Conservation (phyloP, 2,797 vertebrate species). For the Yasuhikotakia modesta region DNA sequence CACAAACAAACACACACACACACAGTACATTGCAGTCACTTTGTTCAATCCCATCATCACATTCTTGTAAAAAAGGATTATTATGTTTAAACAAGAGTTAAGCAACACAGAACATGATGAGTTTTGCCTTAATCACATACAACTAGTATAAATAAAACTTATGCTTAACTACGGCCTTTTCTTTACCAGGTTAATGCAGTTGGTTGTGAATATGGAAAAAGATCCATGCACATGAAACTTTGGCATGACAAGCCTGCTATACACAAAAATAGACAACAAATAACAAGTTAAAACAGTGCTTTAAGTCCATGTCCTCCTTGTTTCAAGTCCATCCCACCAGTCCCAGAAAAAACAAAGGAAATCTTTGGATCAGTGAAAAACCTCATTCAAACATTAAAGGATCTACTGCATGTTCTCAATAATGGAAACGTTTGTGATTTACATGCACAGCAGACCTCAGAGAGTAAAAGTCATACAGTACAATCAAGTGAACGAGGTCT, state of each 20-base stretch:
- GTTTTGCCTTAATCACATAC: neutral
- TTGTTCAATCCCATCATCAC: slow-evolving; percentile 4
- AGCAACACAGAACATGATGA: neutral
- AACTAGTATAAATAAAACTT: neutral
- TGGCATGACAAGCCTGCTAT: neutral
- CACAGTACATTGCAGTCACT: no score
- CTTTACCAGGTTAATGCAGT: neutral
- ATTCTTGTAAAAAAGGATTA: neutral
- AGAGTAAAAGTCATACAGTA: slow-evolving; percentile 6
- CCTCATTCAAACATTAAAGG: slow-evolving; percentile 1
- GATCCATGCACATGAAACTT: neutral
- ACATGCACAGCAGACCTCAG: neutral
- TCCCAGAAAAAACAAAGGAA: slow-evolving; percentile 39
- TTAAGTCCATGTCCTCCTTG: slow-evolving; percentile 52
- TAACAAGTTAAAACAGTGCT: slow-evolving; percentile 40
- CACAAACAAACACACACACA: neutral
- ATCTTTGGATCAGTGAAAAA: slow-evolving; percentile 35
- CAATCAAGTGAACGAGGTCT: slow-evolving; percentile 25
- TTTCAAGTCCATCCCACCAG: slow-evolving; percentile 53
- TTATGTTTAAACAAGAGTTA: neutral
- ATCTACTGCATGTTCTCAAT: slow-evolving; percentile 5
- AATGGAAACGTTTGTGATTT: slow-evolving; percentile 20
- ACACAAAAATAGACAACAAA: neutral
- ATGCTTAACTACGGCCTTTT: neutral
- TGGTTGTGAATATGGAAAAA: neutral